Evolutionary conservation across 2,113 vertebrate species (phyloP), one percentile per base, ranked within the genome.

Genomic region (Toxotes chatareus): DNA sequence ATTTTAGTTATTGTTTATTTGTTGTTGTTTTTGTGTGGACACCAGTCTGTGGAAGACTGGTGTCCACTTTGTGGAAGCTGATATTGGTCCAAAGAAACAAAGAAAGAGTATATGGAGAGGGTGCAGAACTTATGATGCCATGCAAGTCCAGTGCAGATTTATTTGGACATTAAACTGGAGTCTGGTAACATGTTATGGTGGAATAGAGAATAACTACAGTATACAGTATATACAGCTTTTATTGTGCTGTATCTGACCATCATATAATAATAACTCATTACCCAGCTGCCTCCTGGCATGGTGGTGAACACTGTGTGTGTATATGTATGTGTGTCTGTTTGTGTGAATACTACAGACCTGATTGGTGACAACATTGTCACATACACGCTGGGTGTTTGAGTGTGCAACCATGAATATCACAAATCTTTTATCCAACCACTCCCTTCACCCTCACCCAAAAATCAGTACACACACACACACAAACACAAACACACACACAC

Each of bases 341-440:
- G 47, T 56, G 60, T 42, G 59, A 64, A 4, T 11, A 32, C 53
- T 62, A 72, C 77, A 81, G 73, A 76, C 65, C 32, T 64, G 63
- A 85, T 59, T 60, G 92, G 86, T 94, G 82, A 82, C 53, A 60
- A 69, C 76, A 87, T 76, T 38, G 44, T 38, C 67, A 21, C 49
- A 51, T 69, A 73, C 21, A 51, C 61, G 73, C 55, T 51, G 95
- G 67, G 67, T 56, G 40, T 88, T 95, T 49, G 73, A 14, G 42
- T 86, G 92, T 93, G 93, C 94, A 95, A 93, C 93, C 88, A 89
- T 95, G 95, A 96, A 94, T 95, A 94, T 95, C 95, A 94, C 91
- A n/a, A 91, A 96, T 95, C 94, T 93, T 96, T 96, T 93, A 91
- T 88, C 90, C 74, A 73, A 81, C 38, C 40, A 27, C 16, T 27